Evolutionary conservation across 2,888 invertebrate genomes (phyloP), one percentile per base, ranked within the genome.

Genomic region (Dryococelus australis): DNA sequence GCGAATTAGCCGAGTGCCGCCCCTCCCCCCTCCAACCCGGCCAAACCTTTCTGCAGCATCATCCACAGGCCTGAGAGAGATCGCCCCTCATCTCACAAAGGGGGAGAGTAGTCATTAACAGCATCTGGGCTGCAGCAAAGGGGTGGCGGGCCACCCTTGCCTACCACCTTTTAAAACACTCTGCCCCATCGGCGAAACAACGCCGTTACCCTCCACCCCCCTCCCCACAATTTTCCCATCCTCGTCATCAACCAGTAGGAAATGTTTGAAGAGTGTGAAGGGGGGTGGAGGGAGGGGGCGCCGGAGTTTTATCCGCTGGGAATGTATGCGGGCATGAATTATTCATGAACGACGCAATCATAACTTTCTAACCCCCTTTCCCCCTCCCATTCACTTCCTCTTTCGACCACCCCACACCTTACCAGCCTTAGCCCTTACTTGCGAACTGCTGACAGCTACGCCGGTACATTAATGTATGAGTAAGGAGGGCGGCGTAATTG

Each of bases 331-430:
- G 24, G 65, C 65, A 65, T 65, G 65, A 65, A 65, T 65, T 65
- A 65, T 65, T 65, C 65, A 65, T 65, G 65, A 65, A 65, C 65
- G 65, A 65, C 20, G 65, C 65, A 65, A 65, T 65, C 65, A 65
- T 65, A 65, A 65, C 65, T 65, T 65, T 65, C 65, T 65, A 24
- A 13, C 65, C 24, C 65, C 65, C 16, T 5, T n/a, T n/a, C n/a
- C n/a, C n/a, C n/a, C n/a, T n/a, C 65, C 65, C 65, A 24, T n/a
- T n/a, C n/a, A n/a, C 24, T 6, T 16, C 10, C 65, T 65, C 65
- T 65, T 24, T 20, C 65, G 20, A 65, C 65, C 65, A 8, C n/a
- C n/a, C n/a, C n/a, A n/a, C n/a, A n/a, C 65, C 65, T 20, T 24
- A 65, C 65, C 20, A 24, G 65, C 65, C 65, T 9, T 47, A 8